Evolutionary conservation across 2,888 invertebrate genomes (phyloP), one percentile per base, ranked within the genome.

Genomic region (Eupithecia pulchellata): DNA sequence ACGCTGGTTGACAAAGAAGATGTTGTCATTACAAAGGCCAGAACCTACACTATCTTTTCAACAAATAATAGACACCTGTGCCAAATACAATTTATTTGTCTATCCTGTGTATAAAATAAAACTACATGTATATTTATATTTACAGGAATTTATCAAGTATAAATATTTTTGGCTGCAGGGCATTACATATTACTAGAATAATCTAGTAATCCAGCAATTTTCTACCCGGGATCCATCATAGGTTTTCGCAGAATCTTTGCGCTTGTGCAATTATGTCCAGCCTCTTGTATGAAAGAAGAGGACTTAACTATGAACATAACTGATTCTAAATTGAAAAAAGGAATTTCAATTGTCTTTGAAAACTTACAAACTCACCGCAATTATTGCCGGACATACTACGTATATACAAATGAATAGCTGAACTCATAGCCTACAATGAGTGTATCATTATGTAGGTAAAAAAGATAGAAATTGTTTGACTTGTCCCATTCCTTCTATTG

Each of bases 401-500:
- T n/a, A 20, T 2, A 42, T n/a, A 42, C n/a, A 42, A 42, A 20
- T 8, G n/a, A 42, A 47, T 2, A 8, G 42, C 42, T 9, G 20
- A 42, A 42, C 42, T 47, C 4, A 42, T n/a, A 17, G 5, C 39
- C 0, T 39, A 17, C 42, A 42, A 36, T 17, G 6, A n/a, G n/a
- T 5, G 6, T 39, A n/a, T 2, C n/a, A n/a, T n/a, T n/a, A 39
- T n/a, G 52, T 52, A 52, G 25, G 25, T 57, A 57, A 25, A 57
- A 29, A 57, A 29, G 14, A 57, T 57, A 57, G 57, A 29, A 29
- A 29, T 57, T 6, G 27, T 57, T 17, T 57, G 57, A 57, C 27
- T 13, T 57, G 57, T 57, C 57, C 29, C 0, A 29, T 57, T 0
- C 29, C 84, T 79, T 78, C 81, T 76, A 78, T 71, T 69, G 77